Evolutionary conservation across 2,113 vertebrate genomes (phyloP).

Genomic region (Illadopsis cleaveri): DNA sequence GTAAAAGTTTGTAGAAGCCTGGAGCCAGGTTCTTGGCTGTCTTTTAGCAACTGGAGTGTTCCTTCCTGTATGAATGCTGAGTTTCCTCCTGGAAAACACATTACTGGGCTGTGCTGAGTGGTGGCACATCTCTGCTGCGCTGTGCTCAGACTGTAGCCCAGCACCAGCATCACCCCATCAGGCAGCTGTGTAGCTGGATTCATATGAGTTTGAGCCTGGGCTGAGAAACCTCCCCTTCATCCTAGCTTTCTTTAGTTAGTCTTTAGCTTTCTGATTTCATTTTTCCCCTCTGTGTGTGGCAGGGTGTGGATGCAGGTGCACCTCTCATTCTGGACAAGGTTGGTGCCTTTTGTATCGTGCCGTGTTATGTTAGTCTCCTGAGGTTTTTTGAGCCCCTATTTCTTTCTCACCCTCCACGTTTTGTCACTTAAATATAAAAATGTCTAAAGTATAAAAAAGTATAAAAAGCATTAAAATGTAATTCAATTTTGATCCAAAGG

Average conservation of each 20-base stretch:
- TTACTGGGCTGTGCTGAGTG: neutral
- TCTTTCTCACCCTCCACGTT: neutral
- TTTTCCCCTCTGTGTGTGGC: rapidly evolving
- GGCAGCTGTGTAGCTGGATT: neutral
- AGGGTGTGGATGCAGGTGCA: neutral
- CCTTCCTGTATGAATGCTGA: neutral
- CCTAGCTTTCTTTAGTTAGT: neutral
- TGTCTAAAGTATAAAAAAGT: neutral
- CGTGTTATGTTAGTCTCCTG: neutral
- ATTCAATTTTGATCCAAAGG: neutral
- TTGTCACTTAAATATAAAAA: neutral
- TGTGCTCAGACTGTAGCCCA: neutral
- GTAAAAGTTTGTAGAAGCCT: neutral
- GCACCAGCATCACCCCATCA: neutral
- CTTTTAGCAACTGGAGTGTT: neutral
- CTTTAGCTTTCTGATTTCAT: neutral
- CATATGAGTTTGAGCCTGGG: neutral
- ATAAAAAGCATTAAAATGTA: neutral
- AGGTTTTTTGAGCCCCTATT: neutral
- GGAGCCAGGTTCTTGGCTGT: neutral
- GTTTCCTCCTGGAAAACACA: neutral
- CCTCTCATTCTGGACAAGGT: neutral
- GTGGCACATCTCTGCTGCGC: neutral
- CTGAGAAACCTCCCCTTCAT: neutral
- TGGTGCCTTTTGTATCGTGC: neutral